These are phyloP conservation scores for Pogonophryne albipinna DNA, from an alignment of 2,797 vertebrate genomes.

Conservation along the genomic window DNA sequence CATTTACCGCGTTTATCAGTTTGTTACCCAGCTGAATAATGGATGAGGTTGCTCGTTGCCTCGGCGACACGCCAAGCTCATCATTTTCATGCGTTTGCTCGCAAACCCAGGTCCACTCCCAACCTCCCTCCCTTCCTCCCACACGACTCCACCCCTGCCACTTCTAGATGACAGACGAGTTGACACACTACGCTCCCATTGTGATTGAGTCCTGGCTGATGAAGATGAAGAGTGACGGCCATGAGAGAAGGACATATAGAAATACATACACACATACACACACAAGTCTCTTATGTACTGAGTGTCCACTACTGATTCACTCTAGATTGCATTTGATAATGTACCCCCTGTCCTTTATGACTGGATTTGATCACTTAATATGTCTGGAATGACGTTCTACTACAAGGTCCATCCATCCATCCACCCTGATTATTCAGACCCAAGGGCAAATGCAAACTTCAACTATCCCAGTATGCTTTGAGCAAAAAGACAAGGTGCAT, in stretches of 20 bases:
- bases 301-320: slow-evolving; percentile 17
- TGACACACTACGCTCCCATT: slow-evolving; percentile 44
- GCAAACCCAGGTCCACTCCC: slow-evolving; percentile 43
- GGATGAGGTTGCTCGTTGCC: slow-evolving; percentile 77
- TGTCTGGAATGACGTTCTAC: neutral
- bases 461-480: slow-evolving; percentile 6
- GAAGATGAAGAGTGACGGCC: slow-evolving; percentile 59
- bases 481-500: neutral
- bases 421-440: slow-evolving; percentile 4
- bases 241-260: slow-evolving; percentile 26
- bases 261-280: slow-evolving; percentile 15
- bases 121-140: slow-evolving; percentile 10
- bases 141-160: slow-evolving; percentile 49
- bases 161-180: slow-evolving; percentile 66
- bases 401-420: slow-evolving; percentile 15
- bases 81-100: slow-evolving; percentile 60
- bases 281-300: neutral
- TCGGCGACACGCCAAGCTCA: slow-evolving; percentile 73
- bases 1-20: slow-evolving; percentile 82
- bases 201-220: slow-evolving; percentile 68
- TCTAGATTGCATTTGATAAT: slow-evolving; percentile 6
- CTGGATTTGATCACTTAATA: slow-evolving; percentile 2
- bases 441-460: slow-evolving; percentile 12
- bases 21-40: slow-evolving; percentile 82
- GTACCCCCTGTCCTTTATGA: neutral